Evolutionary conservation across 2,888 invertebrate species (phyloP).

Genomic region (Sicus ferrugineus): DNA sequence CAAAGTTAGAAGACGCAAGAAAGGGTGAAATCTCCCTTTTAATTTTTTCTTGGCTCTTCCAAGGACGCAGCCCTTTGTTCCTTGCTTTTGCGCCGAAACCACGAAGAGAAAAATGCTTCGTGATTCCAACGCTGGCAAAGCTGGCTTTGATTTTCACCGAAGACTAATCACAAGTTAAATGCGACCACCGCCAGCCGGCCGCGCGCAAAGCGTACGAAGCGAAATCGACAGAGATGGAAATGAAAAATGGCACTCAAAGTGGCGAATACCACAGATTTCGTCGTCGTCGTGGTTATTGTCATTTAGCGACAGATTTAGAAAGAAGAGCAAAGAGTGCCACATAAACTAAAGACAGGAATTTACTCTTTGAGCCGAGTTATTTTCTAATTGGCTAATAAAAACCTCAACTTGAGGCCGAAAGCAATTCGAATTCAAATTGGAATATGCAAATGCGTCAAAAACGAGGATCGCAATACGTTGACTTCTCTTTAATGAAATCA

Average conservation of each 20-base stretch:
- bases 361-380: background rate
- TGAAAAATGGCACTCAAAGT: slow-evolving; percentile 10
- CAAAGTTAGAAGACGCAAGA: background rate
- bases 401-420: background rate
- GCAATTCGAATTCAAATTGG: background rate
- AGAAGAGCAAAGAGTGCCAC: background rate
- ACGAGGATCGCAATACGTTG: background rate
- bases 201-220: background rate
- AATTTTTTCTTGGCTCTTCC: background rate
- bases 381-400: background rate
- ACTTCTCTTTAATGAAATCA: no score
- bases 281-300: background rate
- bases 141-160: slow-evolving; percentile 5
- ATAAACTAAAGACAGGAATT: background rate
- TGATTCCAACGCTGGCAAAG: background rate
- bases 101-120: background rate
- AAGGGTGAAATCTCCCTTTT: background rate
- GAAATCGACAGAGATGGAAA: slow-evolving; percentile 8
- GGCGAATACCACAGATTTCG: no score
- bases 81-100: no score
- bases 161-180: slow-evolving; percentile 22
- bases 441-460: background rate
- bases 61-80: background rate
- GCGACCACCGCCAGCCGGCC: background rate
- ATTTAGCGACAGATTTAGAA: background rate